These are phyloP conservation scores for Aphaenogaster floridana DNA, from an alignment of 1,140 invertebrate genomes.

Conservation along the genomic window DNA sequence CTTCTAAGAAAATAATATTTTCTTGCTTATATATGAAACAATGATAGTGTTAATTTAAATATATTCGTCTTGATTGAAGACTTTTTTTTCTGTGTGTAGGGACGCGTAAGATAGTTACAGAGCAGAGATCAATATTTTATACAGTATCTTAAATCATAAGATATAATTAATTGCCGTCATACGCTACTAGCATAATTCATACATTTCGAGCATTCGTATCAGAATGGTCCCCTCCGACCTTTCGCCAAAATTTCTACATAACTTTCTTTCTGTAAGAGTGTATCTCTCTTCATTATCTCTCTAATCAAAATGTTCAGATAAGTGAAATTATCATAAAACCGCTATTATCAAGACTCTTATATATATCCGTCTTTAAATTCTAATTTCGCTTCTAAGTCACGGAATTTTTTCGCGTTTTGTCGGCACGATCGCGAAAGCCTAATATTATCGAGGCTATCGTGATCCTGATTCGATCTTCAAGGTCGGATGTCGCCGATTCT, in stretches of 20 bases:
- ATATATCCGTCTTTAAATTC: not conserved
- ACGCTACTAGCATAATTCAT: not conserved
- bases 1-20: no score
- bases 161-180: slow-evolving; percentile 8
- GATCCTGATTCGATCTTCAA: slow-evolving; percentile 66
- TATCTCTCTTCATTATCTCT: not conserved
- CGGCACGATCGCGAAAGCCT: slow-evolving; percentile 34
- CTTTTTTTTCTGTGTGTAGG: not conserved
- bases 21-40: no score
- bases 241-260: not conserved
- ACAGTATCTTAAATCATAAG: not conserved
- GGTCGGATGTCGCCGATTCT: slow-evolving; percentile 70
- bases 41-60: no score
- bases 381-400: slow-evolving; percentile 15
- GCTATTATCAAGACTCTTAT: not conserved
- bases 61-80: no score
- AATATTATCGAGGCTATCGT: slow-evolving; percentile 41
- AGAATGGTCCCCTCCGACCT: not conserved
- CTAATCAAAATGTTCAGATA: not conserved
- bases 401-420: slow-evolving; percentile 5
- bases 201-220: not conserved
- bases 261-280: not conserved
- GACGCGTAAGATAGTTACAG: not conserved
- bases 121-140: not conserved
- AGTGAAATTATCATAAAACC: slow-evolving; percentile 36